Evolutionary conservation across 2,888 invertebrate genomes (phyloP).

Genomic region (Pollenia angustigena): DNA sequence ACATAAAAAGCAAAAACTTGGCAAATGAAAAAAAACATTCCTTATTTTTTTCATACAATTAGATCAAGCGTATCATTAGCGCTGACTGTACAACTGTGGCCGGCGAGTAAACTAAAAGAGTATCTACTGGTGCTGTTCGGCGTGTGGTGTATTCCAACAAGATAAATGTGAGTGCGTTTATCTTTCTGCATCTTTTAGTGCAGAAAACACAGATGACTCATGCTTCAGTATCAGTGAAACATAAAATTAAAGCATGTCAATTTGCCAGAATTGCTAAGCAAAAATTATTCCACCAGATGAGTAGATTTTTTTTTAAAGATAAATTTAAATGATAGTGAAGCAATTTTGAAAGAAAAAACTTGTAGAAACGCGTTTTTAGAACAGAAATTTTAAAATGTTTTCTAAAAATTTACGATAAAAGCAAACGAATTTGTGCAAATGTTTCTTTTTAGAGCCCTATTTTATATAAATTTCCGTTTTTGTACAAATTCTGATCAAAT

Average conservation of each 20-base stretch:
- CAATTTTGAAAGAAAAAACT: too few species aligned
- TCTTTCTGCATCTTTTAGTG: slow-evolving; percentile 51
- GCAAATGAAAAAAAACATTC: slow-evolving; percentile 23
- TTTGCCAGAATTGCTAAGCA: slow-evolving; percentile 25
- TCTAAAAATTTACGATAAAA: too few species aligned
- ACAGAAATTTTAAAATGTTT: too few species aligned
- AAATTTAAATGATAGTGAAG: too few species aligned
- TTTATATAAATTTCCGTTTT: too few species aligned
- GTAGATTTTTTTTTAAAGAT: neutral
- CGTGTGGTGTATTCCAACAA: slow-evolving; percentile 27
- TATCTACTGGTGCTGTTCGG: neutral
- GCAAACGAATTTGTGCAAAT: too few species aligned
- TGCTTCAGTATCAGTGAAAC: slow-evolving; percentile 28
- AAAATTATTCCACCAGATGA: neutral
- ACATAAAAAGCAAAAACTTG: slow-evolving; percentile 14
- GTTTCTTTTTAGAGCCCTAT: too few species aligned
- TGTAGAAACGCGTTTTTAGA: too few species aligned
- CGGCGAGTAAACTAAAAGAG: neutral
- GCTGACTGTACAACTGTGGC: slow-evolving; percentile 4
- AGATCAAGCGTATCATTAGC: slow-evolving; percentile 55
- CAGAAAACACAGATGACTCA: slow-evolving; percentile 54
- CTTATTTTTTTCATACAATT: slow-evolving; percentile 70
- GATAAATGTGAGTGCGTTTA: slow-evolving; percentile 58
- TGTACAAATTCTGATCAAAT: too few species aligned
- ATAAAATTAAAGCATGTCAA: slow-evolving; percentile 53